Percentiles rank a stretch among this genome's conserved stretches.
Conservation (phyloP, 2,888 invertebrate genomes). For the Cosmia pyralina region DNA sequence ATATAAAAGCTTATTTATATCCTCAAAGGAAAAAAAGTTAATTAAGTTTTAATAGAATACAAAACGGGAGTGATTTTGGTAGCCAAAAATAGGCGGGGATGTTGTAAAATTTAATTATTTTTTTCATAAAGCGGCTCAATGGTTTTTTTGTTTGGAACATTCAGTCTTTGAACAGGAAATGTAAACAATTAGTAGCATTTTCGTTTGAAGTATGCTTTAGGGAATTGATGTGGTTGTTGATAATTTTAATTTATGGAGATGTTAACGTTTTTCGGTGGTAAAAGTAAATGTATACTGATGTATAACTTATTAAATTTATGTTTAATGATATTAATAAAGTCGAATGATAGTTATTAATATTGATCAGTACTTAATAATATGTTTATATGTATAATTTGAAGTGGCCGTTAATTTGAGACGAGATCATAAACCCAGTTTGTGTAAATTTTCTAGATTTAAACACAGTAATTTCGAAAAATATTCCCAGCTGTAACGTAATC, state of each 20-base stretch:
- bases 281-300: conserved; percentile 17
- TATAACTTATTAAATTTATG: conserved; percentile 32
- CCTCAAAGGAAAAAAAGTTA: conserved; percentile 87
- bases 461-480: background rate
- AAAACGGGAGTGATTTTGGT: conserved; percentile 89
- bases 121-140: conserved; percentile 79
- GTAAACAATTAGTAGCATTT: conserved; percentile 82
- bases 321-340: conserved; percentile 32
- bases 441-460: background rate
- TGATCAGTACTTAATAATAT: conserved; percentile 20
- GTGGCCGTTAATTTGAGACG: background rate
- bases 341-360: conserved; percentile 17
- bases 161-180: conserved; percentile 81
- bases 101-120: conserved; percentile 90
- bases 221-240: conserved; percentile 60
- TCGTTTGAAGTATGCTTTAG: conserved; percentile 56
- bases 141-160: conserved; percentile 73
- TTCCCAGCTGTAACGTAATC: background rate
- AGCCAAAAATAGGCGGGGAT: conserved; percentile 90
- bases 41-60: conserved; percentile 90
- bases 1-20: conserved; percentile 82
- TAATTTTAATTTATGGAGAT: conserved; percentile 63
- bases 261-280: conserved; percentile 46
- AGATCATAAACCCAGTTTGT: background rate
- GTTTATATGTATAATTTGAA: conserved; percentile 2